A percentile compares a stretch with the other conserved stretches of the same genome.
These are phyloP conservation scores for Mechanitis messenoides DNA, from an alignment of 2,888 invertebrate species.

Conservation along the genomic window DNA sequence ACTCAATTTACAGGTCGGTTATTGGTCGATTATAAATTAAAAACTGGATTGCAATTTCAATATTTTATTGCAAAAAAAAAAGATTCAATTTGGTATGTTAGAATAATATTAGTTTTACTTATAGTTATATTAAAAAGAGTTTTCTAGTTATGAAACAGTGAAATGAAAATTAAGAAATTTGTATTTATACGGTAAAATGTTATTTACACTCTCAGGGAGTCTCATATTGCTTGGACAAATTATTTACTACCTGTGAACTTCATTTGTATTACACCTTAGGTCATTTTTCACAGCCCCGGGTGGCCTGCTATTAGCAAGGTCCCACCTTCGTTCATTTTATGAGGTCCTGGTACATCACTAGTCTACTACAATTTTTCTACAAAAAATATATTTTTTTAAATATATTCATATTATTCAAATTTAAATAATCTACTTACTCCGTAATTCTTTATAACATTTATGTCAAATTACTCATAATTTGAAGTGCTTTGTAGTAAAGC, in stretches of 20 bases:
- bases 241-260: constrained; percentile 8
- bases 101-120: too few species aligned
- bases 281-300: constrained; percentile 16
- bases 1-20: too few species aligned
- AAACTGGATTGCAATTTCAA: too few species aligned
- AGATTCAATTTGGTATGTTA: too few species aligned
- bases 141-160: too few species aligned
- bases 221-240: constrained; percentile 11
- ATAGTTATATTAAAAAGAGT: too few species aligned
- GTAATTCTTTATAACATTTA: neutral
- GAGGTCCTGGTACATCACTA: constrained; percentile 5
- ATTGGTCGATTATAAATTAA: too few species aligned
- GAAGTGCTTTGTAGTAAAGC: neutral
- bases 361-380: neutral
- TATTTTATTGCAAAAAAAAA: too few species aligned
- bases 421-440: neutral
- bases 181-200: too few species aligned
- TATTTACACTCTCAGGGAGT: neutral
- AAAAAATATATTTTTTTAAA: too few species aligned
- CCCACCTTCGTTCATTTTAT: constrained; percentile 5
- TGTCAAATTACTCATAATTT: neutral
- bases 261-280: constrained; percentile 10
- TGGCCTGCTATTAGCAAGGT: constrained; percentile 11
- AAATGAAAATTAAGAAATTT: too few species aligned
- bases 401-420: too few species aligned